Conservation (phyloP, 2,113 vertebrate species). For the Seriola aureovittata region DNA sequence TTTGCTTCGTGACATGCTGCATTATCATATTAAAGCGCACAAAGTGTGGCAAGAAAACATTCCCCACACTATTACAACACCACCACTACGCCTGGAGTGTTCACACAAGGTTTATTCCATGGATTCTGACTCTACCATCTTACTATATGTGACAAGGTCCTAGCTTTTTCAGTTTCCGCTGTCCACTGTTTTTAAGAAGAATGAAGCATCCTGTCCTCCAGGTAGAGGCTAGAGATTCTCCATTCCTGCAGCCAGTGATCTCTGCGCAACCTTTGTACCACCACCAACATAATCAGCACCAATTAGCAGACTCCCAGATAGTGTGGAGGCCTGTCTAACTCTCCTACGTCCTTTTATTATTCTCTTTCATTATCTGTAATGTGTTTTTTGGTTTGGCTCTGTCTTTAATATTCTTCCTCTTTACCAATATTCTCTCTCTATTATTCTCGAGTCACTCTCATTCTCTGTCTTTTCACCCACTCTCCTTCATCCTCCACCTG, state of each 20-base stretch:
- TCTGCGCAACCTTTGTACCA: conserved; percentile 9
- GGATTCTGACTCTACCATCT: not conserved
- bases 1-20: too few relatives aligned
- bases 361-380: conserved; percentile 44
- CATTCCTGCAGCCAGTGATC: conserved; percentile 29
- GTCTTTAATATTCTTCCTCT: conserved; percentile 31
- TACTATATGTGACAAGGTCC: not conserved
- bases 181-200: conserved; percentile 12
- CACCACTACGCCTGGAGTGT: too few relatives aligned
- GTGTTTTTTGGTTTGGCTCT: conserved; percentile 26
- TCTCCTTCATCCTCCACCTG: conserved; percentile 40
- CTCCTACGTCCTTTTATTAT: conserved; percentile 23
- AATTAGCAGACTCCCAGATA: conserved; percentile 56
- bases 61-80: too few relatives aligned
- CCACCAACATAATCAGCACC: conserved; percentile 15
- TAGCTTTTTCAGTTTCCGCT: not conserved
- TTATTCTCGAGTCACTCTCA: conserved; percentile 18
- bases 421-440: conserved; percentile 36
- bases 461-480: conserved; percentile 12
- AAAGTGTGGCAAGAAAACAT: too few relatives aligned
- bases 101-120: too few relatives aligned
- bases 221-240: not conserved
- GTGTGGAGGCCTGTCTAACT: conserved; percentile 20
- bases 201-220: not conserved
- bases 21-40: too few relatives aligned